phyloP scores from a whole-genome alignment of 1,140 invertebrate genomes.

The Polypedilum pembai region DNA sequence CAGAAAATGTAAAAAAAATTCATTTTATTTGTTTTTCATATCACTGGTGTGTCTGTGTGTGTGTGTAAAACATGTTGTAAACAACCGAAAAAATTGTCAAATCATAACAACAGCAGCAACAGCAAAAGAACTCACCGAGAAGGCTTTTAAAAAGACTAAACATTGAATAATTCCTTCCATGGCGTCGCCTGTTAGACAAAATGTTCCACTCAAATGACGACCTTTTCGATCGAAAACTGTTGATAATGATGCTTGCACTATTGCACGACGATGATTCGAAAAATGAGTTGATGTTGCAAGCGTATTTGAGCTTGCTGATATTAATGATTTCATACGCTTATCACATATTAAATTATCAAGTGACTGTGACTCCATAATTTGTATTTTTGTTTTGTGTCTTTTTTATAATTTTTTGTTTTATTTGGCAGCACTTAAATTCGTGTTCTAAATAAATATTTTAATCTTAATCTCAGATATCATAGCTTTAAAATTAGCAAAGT shows the following conservation, averaged over 20 bases:
- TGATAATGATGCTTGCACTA: constrained; percentile 66
- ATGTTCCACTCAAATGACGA: constrained; percentile 73
- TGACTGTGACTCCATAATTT: neutral
- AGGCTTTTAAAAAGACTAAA: constrained; percentile 82
- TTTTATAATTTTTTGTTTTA: constrained; percentile 27
- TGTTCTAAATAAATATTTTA: neutral
- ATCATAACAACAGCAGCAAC: neutral
- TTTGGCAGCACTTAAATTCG: constrained; percentile 32
- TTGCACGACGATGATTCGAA: constrained; percentile 51
- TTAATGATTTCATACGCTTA: constrained; percentile 8
- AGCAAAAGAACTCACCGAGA: constrained; percentile 64
- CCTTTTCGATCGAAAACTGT: constrained; percentile 64
- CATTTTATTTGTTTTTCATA: too few species aligned
- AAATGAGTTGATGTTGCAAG: constrained; percentile 20
- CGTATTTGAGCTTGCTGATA: neutral
- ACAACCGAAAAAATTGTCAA: too few species aligned
- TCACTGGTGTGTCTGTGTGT: too few species aligned
- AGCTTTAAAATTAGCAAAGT: too few species aligned
- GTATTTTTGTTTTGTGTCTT: neutral
- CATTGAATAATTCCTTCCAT: constrained; percentile 90
- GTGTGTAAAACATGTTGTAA: neutral
- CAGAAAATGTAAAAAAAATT: too few species aligned
- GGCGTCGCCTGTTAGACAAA: constrained; percentile 78
- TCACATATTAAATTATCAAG: constrained; percentile 21
- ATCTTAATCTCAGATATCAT: too few species aligned